A percentile compares a stretch with the other conserved stretches of the same genome.
Evolutionary conservation across 2,888 invertebrate genomes (phyloP).

Genomic region (Noctua fimbriata): DNA sequence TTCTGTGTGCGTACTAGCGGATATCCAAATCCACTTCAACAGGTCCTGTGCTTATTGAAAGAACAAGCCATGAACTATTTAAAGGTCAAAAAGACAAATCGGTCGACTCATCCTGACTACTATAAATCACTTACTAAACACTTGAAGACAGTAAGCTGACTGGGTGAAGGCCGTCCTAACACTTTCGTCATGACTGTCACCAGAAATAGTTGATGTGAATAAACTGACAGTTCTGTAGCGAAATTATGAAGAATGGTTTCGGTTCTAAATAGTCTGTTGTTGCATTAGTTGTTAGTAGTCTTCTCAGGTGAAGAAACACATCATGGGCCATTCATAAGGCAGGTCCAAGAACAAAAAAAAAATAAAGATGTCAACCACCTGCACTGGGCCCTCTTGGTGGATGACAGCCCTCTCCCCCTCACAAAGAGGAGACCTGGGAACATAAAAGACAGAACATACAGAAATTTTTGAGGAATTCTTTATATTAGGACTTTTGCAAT

Average conservation of each 20-base stretch:
- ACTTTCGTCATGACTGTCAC: constrained; percentile 33
- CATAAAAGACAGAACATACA: not conserved
- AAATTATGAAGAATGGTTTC: constrained; percentile 1
- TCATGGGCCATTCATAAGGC: too few species aligned
- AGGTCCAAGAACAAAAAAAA: not conserved
- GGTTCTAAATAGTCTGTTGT: not conserved
- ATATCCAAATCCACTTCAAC: not conserved
- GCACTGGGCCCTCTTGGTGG: not conserved
- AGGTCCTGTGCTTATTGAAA: not conserved
- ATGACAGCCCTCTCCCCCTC: not conserved
- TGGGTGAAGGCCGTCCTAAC: constrained; percentile 34
- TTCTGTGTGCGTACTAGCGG: not conserved
- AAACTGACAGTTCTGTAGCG: constrained; percentile 6
- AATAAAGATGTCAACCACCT: not conserved
- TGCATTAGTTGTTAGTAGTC: not conserved
- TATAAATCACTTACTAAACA: constrained; percentile 20
- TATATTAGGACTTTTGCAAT: not conserved
- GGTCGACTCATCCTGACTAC: constrained; percentile 19
- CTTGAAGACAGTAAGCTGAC: constrained; percentile 18
- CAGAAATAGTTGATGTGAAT: constrained; percentile 2
- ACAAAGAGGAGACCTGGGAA: not conserved
- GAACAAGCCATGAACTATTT: constrained; percentile 18
- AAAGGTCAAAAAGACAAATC: constrained; percentile 7
- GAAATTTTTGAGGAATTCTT: not conserved
- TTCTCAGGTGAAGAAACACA: not conserved